These are phyloP conservation scores for Scyliorhinus canicula DNA, from an alignment of 2,797 vertebrate genomes.

Conservation along the genomic window DNA sequence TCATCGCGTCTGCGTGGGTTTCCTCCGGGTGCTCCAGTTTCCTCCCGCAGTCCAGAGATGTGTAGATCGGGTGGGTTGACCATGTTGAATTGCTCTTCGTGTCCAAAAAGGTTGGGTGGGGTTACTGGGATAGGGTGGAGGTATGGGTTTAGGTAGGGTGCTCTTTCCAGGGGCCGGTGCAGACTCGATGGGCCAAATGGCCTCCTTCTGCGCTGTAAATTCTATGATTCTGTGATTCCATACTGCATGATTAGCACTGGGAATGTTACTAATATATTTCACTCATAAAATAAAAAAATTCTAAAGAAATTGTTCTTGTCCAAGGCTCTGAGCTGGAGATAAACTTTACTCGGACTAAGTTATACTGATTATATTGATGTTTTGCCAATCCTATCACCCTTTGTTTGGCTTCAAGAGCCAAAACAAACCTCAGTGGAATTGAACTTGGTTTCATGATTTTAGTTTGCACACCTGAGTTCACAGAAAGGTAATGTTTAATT, in stretches of 20 bases:
- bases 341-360: background rate
- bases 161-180: no score
- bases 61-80: no score
- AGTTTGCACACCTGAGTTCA: conserved; percentile 29
- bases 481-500: conserved; percentile 10
- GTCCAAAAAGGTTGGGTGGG: no score
- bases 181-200: no score
- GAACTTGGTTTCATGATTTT: background rate
- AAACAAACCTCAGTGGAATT: background rate
- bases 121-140: no score
- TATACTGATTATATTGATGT: background rate
- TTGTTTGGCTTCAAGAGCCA: background rate
- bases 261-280: background rate
- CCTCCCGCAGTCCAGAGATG: no score
- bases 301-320: background rate
- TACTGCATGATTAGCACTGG: background rate
- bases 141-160: no score
- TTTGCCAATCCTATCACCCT: background rate
- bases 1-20: no score
- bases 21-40: no score
- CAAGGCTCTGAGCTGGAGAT: background rate
- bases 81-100: no score
- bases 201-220: no score
- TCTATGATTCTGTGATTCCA: no score
- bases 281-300: background rate